Evolutionary conservation across 2,113 vertebrate genomes (phyloP), one percentile per base, ranked within the genome.

Genomic region (Engraulis encrasicolus): DNA sequence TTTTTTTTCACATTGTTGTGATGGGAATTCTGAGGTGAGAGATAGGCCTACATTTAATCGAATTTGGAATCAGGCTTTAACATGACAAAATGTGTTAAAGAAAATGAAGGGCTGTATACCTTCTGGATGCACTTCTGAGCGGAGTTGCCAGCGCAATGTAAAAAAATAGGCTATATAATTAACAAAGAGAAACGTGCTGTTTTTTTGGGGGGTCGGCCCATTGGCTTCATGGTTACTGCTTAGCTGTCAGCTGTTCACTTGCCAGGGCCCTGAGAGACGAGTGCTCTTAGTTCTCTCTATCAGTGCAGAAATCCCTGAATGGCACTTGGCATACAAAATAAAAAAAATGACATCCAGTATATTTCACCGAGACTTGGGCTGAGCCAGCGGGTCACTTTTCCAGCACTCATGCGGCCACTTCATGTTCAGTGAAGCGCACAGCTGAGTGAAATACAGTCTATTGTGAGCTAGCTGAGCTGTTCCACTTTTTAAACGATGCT

Each of bases 311-410:
- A 6, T 12, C 14, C 12, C 66, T 74, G 27, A 74, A 36, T 74
- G 27, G 66, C 66, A 17, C 66, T 74, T 34, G 27, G 27, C 12
- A n/a, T n/a, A n/a, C n/a, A 34, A 31, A 34, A 74, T 34, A 34
- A 34, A 74, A 74, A 74, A 74, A 34, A 34, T 17, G 27, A 15
- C 27, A 71, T 27, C 27, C 2, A 34, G 66, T 74, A 36, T 11
- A 74, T 74, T 34, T 2, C 4, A 14, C 66, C 6, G 31, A 74
- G 14, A 36, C 66, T 74, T 74, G 66, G 27, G 1, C 66, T 17
- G 66, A n/a, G 66, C 27, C 66, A 74, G 27, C 27, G 6, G 66
- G 66, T 74, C 66, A 36, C 66, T 74, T 74, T 74, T 74, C 27
- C 23, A 34, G 23, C 27, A 34, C 66, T 74, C 66, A 31, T 34